Conservation (phyloP, 1,140 invertebrate species). For the Aleiodes sp. region DNA sequence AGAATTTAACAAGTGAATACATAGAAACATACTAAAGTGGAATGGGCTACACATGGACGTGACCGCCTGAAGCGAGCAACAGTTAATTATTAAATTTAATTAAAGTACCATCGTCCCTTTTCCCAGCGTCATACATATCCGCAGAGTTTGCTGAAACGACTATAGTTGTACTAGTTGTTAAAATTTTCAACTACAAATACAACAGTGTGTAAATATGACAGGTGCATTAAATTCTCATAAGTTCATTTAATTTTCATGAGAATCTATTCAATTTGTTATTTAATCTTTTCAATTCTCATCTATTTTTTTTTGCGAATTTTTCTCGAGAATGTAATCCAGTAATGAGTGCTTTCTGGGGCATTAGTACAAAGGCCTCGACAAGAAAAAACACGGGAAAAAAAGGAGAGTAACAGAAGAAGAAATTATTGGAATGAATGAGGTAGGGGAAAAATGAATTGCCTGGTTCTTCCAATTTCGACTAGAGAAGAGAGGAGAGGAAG, state of each 20-base stretch:
- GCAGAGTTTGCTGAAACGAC: neutral
- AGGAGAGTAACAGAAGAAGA: neutral
- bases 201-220: constrained; percentile 1
- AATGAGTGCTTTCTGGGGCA: too few species aligned
- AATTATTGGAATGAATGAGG: neutral
- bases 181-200: neutral
- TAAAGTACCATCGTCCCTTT: constrained; percentile 36
- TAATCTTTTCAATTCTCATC: too few species aligned
- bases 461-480: neutral
- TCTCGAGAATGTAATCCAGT: neutral
- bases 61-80: neutral
- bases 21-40: neutral
- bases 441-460: neutral
- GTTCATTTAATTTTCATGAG: too few species aligned
- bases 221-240: neutral
- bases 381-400: neutral
- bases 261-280: too few species aligned
- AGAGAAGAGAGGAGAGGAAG: neutral
- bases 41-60: neutral
- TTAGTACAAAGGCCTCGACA: neutral
- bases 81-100: constrained; percentile 53
- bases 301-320: neutral
- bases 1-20: neutral
- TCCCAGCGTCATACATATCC: constrained; percentile 23
- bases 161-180: neutral